Evolutionary conservation across 2,888 invertebrate species (phyloP).

Genomic region (Anodontia alba): DNA sequence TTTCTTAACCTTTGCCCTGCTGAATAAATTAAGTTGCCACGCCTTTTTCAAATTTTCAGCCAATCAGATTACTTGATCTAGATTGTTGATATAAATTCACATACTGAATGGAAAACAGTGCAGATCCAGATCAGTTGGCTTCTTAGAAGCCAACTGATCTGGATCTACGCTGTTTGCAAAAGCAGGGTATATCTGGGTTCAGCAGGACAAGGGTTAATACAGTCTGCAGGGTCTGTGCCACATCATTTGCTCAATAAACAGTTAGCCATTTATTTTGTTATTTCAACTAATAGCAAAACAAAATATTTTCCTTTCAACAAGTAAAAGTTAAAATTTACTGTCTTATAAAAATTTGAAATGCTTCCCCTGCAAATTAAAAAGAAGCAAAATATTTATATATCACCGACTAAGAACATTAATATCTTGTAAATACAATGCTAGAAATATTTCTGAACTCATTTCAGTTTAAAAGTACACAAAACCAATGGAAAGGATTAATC

Average conservation of each 20-base stretch:
- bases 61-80: too few relatives aligned
- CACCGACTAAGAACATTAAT: slow-evolving; percentile 4
- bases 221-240: not conserved
- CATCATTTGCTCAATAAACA: not conserved
- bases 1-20: too few relatives aligned
- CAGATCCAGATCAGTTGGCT: too few relatives aligned
- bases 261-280: slow-evolving; percentile 13
- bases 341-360: not conserved
- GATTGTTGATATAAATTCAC: too few relatives aligned
- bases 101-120: too few relatives aligned
- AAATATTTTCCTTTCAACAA: slow-evolving; percentile 15
- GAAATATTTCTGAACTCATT: not conserved
- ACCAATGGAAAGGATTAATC: not conserved
- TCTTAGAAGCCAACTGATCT: too few relatives aligned
- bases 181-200: too few relatives aligned
- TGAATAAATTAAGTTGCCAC: too few relatives aligned
- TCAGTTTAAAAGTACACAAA: not conserved
- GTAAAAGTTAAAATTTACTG: slow-evolving; percentile 16
- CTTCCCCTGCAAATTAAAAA: not conserved
- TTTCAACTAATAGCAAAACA: slow-evolving; percentile 12
- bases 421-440: not conserved
- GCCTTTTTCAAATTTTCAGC: too few relatives aligned
- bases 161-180: too few relatives aligned
- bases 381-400: slow-evolving; percentile 9
- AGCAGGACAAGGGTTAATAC: too few relatives aligned